Evolutionary conservation across 2,888 invertebrate genomes (phyloP).

Genomic region (Eupithecia vulgata): DNA sequence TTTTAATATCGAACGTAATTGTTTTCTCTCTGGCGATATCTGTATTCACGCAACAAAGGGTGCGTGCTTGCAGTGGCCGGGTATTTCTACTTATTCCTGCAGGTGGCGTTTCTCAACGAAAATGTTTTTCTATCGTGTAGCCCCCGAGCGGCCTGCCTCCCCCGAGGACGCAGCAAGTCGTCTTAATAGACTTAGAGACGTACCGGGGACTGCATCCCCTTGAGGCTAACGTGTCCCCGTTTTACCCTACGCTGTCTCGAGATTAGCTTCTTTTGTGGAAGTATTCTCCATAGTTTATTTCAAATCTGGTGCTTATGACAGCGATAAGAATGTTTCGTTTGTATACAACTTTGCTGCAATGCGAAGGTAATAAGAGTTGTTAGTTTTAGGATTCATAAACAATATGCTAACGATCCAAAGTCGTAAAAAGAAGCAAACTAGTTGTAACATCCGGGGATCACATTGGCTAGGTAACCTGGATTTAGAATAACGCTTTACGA

Average conservation of each 20-base stretch:
- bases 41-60: constrained; percentile 52
- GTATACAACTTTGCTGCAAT: constrained; percentile 55
- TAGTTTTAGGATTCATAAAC: constrained; percentile 66
- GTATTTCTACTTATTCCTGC: constrained; percentile 65
- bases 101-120: constrained; percentile 74
- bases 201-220: constrained; percentile 69
- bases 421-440: constrained; percentile 59
- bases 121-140: constrained; percentile 72
- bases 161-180: constrained; percentile 68
- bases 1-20: constrained; percentile 61
- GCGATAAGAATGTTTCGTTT: constrained; percentile 43
- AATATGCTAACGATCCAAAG: constrained; percentile 63
- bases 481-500: constrained; percentile 49
- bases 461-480: constrained; percentile 60
- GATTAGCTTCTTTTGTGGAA: constrained; percentile 72
- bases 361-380: constrained; percentile 46
- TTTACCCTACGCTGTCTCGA: constrained; percentile 60
- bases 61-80: constrained; percentile 45
- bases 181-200: constrained; percentile 81
- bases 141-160: constrained; percentile 63
- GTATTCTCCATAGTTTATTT: constrained; percentile 57
- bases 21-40: constrained; percentile 53
- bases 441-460: constrained; percentile 55
- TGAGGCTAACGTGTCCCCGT: constrained; percentile 67
- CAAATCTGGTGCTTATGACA: constrained; percentile 48